Percentiles rank a stretch among this genome's conserved stretches.
Evolutionary conservation across 2,888 invertebrate genomes (phyloP).

Genomic region (Aporophyla nigra): DNA sequence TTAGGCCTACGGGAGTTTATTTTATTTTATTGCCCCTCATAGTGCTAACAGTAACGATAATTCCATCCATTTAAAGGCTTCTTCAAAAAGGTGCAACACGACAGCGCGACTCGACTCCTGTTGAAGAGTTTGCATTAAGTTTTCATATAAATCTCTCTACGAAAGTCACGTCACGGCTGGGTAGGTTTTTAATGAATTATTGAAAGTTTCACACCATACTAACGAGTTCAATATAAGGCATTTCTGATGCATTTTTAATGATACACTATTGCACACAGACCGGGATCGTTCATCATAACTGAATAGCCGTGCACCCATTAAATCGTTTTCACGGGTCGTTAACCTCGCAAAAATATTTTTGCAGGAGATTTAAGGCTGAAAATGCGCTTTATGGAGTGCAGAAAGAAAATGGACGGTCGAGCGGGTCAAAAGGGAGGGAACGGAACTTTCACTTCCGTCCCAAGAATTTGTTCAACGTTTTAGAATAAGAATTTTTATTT

Average conservation of each 20-base stretch:
- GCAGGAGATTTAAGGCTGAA: constrained; percentile 43
- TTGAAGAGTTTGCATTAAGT: too few relatives aligned
- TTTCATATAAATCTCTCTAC: too few relatives aligned
- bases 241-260: constrained; percentile 62
- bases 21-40: too few relatives aligned
- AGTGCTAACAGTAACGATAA: too few relatives aligned
- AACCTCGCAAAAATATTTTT: constrained; percentile 55
- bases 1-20: too few relatives aligned
- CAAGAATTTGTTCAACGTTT: constrained; percentile 3
- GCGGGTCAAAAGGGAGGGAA: constrained; percentile 21
- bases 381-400: constrained; percentile 37
- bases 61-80: background rate
- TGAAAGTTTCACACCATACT: constrained; percentile 3
- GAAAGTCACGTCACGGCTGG: too few relatives aligned
- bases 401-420: constrained; percentile 33
- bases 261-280: constrained; percentile 38
- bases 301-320: constrained; percentile 54
- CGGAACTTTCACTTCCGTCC: constrained; percentile 12
- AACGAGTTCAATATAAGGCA: constrained; percentile 7
- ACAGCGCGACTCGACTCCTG: too few relatives aligned
- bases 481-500: constrained; percentile 9
- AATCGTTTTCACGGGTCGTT: constrained; percentile 56
- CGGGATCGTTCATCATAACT: constrained; percentile 53
- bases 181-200: background rate
- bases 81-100: too few relatives aligned